These are phyloP conservation scores for Fragum sueziense DNA, from an alignment of 2,888 invertebrate genomes.

Conservation along the genomic window DNA sequence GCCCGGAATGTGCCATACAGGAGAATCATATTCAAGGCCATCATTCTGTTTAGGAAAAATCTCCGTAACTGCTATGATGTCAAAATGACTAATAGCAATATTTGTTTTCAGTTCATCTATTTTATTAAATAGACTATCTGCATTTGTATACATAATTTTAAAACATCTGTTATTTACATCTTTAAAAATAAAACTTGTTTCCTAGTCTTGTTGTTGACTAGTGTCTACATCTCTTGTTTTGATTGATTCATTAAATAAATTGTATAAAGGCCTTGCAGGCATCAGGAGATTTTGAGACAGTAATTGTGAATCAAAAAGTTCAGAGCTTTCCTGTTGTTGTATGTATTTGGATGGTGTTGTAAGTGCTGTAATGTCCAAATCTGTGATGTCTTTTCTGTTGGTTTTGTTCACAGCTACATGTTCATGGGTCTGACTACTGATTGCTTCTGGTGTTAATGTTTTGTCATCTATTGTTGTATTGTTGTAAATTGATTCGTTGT, in stretches of 20 bases:
- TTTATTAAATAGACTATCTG: background rate
- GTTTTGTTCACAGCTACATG: background rate
- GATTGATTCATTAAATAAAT: background rate
- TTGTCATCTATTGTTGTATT: background rate
- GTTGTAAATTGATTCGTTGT: background rate
- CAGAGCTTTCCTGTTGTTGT: background rate
- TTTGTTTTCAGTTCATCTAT: background rate
- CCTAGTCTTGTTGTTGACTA: background rate
- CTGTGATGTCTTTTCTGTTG: background rate
- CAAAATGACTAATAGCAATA: background rate
- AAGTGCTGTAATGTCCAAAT: background rate
- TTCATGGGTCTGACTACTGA: too few species aligned
- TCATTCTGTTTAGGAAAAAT: background rate
- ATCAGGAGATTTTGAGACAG: background rate
- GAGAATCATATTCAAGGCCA: background rate
- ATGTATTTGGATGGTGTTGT: background rate
- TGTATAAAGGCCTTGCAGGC: background rate
- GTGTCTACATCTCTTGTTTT: background rate
- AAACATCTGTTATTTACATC: background rate
- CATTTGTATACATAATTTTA: background rate
- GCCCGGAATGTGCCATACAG: background rate
- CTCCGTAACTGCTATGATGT: background rate
- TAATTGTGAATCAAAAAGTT: background rate
- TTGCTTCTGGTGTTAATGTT: background rate
- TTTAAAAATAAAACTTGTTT: background rate